These are phyloP conservation scores for Phania funesta DNA, from an alignment of 2,888 invertebrate genomes.

Conservation along the genomic window DNA sequence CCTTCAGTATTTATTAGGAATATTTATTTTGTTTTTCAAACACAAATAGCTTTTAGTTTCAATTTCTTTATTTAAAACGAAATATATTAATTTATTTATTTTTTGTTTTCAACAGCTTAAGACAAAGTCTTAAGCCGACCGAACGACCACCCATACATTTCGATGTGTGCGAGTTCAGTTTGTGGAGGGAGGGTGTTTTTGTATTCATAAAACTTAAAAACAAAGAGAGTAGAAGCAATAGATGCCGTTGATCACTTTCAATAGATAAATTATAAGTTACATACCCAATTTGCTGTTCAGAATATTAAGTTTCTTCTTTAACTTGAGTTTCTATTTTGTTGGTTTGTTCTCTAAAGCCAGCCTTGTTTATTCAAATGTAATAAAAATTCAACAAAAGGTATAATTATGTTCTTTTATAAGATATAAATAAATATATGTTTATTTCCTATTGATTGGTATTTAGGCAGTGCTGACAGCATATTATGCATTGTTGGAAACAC, in stretches of 20 bases:
- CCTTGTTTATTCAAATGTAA: slow-evolving; percentile 38
- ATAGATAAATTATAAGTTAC: slow-evolving; percentile 51
- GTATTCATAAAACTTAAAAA: slow-evolving; percentile 4
- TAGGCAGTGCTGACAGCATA: slow-evolving; percentile 51
- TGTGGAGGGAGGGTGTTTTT: slow-evolving; percentile 14
- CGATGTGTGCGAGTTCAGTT: neutral
- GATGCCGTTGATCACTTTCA: slow-evolving; percentile 43
- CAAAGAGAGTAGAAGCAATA: slow-evolving; percentile 15
- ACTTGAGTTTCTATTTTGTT: neutral
- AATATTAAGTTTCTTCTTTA: slow-evolving; percentile 50
- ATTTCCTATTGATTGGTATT: slow-evolving; percentile 49
- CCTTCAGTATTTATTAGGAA: neutral
- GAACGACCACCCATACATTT: slow-evolving; percentile 49
- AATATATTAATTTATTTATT: neutral
- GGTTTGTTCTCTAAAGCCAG: slow-evolving; percentile 1
- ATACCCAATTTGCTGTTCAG: slow-evolving; percentile 12
- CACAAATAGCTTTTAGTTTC: slow-evolving; percentile 11
- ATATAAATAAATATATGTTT: neutral
- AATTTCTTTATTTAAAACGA: neutral
- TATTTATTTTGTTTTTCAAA: neutral
- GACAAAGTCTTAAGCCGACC: slow-evolving; percentile 11
- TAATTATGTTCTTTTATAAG: slow-evolving; percentile 34
- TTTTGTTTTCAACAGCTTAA: neutral
- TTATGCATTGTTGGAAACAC: slow-evolving; percentile 26
- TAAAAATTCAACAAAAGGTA: slow-evolving; percentile 30